phyloP scores from a whole-genome alignment of 1,140 invertebrate genomes.

The Pissodes strobi region DNA sequence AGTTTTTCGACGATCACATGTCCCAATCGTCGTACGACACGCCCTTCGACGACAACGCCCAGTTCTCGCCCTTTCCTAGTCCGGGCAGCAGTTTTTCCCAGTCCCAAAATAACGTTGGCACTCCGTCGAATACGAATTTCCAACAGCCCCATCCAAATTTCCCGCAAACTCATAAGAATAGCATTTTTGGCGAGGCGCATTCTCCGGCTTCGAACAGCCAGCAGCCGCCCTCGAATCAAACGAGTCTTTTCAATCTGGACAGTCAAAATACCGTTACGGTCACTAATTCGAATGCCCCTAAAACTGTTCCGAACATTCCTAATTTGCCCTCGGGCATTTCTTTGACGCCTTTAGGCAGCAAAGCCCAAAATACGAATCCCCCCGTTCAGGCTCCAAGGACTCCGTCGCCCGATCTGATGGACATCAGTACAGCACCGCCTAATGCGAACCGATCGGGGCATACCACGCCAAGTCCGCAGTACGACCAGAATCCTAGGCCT shows the following conservation, averaged over 20 bases:
- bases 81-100: slow-evolving; percentile 12
- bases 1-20: slow-evolving; percentile 35
- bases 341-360: slow-evolving; percentile 33
- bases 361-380: slow-evolving; percentile 8
- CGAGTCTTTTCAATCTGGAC: slow-evolving; percentile 37
- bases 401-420: slow-evolving; percentile 5
- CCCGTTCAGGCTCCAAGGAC: not conserved
- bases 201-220: slow-evolving; percentile 4
- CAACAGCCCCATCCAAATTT: slow-evolving; percentile 2
- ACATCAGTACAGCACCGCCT: slow-evolving; percentile 1
- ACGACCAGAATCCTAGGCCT: too few species aligned
- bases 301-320: slow-evolving; percentile 19
- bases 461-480: too few species aligned
- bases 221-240: slow-evolving; percentile 18
- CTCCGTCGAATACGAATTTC: not conserved
- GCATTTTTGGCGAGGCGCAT: not conserved
- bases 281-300: slow-evolving; percentile 3
- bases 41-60: slow-evolving; percentile 36
- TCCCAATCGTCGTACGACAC: slow-evolving; percentile 30
- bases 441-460: too few species aligned
- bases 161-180: not conserved
- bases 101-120: not conserved
- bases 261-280: slow-evolving; percentile 33
- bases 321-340: slow-evolving; percentile 38
- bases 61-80: slow-evolving; percentile 28